Evolutionary conservation across 1,140 invertebrate species (phyloP), one percentile per base, ranked within the genome.

Genomic region (Aleiodes sp.): DNA sequence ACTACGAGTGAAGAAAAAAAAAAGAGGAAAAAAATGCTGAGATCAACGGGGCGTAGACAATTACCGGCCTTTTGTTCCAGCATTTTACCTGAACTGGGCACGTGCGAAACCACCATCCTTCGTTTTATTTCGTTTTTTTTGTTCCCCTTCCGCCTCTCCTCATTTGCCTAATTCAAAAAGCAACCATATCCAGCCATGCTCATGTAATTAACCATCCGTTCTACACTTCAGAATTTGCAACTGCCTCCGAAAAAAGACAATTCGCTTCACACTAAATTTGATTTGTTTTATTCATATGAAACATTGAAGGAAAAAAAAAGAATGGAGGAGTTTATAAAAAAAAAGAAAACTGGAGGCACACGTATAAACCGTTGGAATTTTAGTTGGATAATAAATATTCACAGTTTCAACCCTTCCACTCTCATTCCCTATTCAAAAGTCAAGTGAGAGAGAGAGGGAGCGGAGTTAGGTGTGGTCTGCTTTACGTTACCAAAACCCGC

Each of bases 171-270:
- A 46, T 46, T 46, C 41, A 46, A 46, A 46, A 46, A 46, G 41
- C 41, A n/a, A 46, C 41, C 41, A 8, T 46, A 46, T 46, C 41
- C 14, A 46, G 29, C 6, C 21, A 29, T 52, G 59, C 35, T 63
- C n/a, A n/a, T 62, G 52, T 68, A 68, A 68, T 68, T 68, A 68
- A 62, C 66, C 29, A 33, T 24, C 39, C 10, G 37, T 46, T 68
- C 39, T 37, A 33, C 33, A 21, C 66, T 21, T 4, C 28, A 62
- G 62, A 39, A 61, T 35, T 62, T 59, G 16, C 21, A 19, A 43
- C 46, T 46, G 19, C 31, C 3, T 7, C 8, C 61, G 16, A 10
- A 7, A 31, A 21, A 14, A 14, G 37, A 39, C 10, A 39, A 39
- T 39, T 39, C 33, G 37, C 10, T n/a, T n/a, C 10, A 39, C 14